Evolutionary conservation across 1,140 invertebrate species (phyloP).

Genomic region (Thaumatotibia leucotreta): DNA sequence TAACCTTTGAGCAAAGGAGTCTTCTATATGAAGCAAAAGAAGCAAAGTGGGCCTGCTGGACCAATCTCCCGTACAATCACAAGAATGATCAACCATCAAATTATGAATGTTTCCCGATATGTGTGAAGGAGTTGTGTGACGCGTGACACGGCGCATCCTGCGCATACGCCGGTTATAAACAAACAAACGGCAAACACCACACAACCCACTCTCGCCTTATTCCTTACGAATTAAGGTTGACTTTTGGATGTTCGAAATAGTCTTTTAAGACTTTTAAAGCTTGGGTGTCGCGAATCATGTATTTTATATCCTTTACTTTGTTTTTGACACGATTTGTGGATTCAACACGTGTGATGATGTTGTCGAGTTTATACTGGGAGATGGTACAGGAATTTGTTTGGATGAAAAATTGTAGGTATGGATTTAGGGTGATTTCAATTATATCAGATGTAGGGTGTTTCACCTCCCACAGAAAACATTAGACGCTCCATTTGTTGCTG

Average conservation of each 20-base stretch:
- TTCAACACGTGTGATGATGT: neutral
- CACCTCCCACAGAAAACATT: no score
- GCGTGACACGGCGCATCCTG: slow-evolving; percentile 55
- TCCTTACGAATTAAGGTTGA: neutral
- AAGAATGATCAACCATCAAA: slow-evolving; percentile 30
- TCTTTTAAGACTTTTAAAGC: neutral
- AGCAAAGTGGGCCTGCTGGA: neutral
- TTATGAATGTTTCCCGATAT: slow-evolving; percentile 65
- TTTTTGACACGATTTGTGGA: neutral
- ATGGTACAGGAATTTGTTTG: neutral
- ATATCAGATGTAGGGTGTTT: no score
- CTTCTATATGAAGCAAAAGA: no score
- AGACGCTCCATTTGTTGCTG: no score
- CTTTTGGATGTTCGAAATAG: neutral
- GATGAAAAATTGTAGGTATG: neutral
- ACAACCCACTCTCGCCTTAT: neutral
- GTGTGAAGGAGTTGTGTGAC: slow-evolving; percentile 65
- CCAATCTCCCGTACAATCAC: neutral
- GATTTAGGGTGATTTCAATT: neutral
- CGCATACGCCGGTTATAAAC: slow-evolving; percentile 26
- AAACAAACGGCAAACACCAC: neutral
- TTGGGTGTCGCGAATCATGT: neutral
- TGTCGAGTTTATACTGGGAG: neutral
- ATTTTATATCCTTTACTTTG: neutral
- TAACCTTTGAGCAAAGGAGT: no score